Evolutionary conservation across 2,113 vertebrate species (phyloP).

Genomic region (Petaurus breviceps): DNA sequence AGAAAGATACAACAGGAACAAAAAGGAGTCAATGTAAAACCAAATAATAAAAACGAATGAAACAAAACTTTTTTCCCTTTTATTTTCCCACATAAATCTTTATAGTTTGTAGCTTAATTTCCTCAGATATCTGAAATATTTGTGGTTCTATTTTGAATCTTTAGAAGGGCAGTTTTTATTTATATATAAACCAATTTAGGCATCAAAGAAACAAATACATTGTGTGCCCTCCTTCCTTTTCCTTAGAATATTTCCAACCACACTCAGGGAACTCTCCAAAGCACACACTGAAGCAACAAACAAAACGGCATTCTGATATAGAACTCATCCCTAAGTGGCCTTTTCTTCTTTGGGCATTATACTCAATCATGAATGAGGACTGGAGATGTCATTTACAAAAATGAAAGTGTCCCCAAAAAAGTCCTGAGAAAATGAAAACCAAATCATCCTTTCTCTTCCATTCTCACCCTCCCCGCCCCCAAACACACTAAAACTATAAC

Average conservation of each 20-base stretch:
- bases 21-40: neutral
- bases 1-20: neutral
- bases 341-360: conserved; percentile 31
- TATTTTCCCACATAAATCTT: conserved; percentile 29
- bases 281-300: conserved; percentile 46
- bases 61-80: neutral
- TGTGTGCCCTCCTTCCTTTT: conserved; percentile 6
- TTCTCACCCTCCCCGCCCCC: neutral
- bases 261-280: conserved; percentile 36
- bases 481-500: neutral
- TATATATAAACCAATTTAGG: conserved; percentile 41
- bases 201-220: conserved; percentile 2
- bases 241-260: conserved; percentile 51
- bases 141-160: conserved; percentile 45
- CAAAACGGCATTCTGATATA: conserved; percentile 2
- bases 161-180: conserved; percentile 45
- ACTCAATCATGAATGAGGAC: conserved; percentile 26
- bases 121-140: conserved; percentile 38
- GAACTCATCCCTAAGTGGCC: conserved; percentile 34
- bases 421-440: neutral
- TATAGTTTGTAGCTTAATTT: conserved; percentile 43
- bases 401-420: conserved; percentile 23
- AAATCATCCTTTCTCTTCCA: neutral
- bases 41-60: neutral
- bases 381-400: conserved; percentile 48